Base-by-base conservation (phyloP, 1,140 invertebrate species). In the Calliopsis andreniformis region DNA sequence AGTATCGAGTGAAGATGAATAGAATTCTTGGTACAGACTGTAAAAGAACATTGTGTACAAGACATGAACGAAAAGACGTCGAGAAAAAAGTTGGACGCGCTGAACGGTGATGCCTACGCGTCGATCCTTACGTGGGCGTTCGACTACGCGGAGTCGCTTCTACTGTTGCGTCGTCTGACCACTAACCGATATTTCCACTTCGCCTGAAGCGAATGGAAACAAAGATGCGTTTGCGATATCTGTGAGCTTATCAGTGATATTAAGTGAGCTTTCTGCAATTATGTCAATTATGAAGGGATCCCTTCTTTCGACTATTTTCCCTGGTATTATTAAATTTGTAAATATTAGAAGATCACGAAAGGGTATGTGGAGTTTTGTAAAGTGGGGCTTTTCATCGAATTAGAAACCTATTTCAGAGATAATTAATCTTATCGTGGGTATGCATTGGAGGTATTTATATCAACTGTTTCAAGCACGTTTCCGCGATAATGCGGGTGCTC, bases 401-500 rank as follows among this genome's bases (percentile, higher is more conserved):
- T 18, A 32, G 12, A 3, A 61, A 14, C 8, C 4, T 28, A n/a
- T 12, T 61, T 1, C 6, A 16, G 20, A 6, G 1, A n/a, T 16
- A 10, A 20, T 53, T 66, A 45, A 66, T 56, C 61, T 66, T 66
- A 66, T 66, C 39, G 25, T 56, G 47, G 30, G 25, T n/a, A 45
- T 28, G 39, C 56, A 67, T 76, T 12, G 25, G 20, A 49, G 12
- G 42, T 30, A 23, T 56, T 59, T 61, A n/a, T 61, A 20, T 16
- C 73, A 39, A 68, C 55, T 42, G 66, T 51, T 68, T 49, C 64
- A 43, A 61, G 35, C 66, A 47, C 23, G 63, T 47, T 58, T 56
- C 10, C 42, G 20, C 71, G 62, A 67, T 75, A 67, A 75, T 75
- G 63, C 71, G 71, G 71, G 71, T 39, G 23, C 32, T 75, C 62